phyloP scores from a whole-genome alignment of 2,113 vertebrate species.

The Aspidoscelis tigris region DNA sequence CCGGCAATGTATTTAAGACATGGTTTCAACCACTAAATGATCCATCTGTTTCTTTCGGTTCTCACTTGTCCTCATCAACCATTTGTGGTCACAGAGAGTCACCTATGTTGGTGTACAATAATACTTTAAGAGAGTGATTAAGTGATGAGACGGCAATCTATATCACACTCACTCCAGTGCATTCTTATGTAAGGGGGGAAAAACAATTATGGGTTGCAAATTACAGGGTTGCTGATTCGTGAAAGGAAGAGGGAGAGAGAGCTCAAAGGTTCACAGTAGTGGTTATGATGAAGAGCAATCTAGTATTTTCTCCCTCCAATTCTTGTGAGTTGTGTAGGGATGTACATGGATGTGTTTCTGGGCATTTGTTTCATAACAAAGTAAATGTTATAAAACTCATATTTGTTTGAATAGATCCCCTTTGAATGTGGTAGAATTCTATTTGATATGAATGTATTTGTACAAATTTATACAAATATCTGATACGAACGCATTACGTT shows the following conservation, averaged over 20 bases:
- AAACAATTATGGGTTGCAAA: not conserved
- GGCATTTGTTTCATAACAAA: too few species aligned
- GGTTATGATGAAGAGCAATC: too few species aligned
- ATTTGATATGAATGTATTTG: too few species aligned
- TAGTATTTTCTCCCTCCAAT: not conserved
- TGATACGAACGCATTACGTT: too few species aligned
- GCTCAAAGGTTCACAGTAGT: not conserved
- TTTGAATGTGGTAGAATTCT: too few species aligned
- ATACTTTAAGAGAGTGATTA: slow-evolving; percentile 4
- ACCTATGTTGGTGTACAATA: slow-evolving; percentile 5
- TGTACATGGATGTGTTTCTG: too few species aligned
- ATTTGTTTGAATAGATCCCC: too few species aligned
- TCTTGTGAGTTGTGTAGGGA: not conserved
- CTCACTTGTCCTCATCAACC: slow-evolving; percentile 2
- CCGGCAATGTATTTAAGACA: not conserved
- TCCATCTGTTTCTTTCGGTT: not conserved
- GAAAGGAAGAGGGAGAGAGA: not conserved
- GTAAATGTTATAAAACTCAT: too few species aligned
- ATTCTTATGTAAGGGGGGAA: not conserved
- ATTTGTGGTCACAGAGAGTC: too few species aligned
- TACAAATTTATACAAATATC: too few species aligned
- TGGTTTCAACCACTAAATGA: not conserved
- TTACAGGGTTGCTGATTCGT: not conserved
- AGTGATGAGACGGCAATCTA: not conserved
- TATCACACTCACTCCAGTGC: not conserved